Conservation (phyloP, 1,140 invertebrate species). For the Uloborus diversus region DNA sequence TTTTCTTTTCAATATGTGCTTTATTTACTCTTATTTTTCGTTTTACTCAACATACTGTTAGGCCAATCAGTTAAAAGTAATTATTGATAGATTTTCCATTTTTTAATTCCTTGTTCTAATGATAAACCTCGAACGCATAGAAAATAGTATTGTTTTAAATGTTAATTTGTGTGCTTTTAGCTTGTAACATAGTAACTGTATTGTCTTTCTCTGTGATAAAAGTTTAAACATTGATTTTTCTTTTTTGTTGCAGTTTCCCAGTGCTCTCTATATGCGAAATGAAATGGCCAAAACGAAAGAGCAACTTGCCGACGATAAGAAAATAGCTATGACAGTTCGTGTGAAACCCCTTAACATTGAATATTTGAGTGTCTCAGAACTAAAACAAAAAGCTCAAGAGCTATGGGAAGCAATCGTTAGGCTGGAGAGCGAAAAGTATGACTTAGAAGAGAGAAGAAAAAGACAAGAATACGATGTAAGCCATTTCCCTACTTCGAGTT, state of each 20-base stretch:
- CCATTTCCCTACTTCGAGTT: constrained; percentile 56
- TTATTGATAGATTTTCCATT: too few relatives aligned
- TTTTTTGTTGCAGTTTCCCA: constrained; percentile 71
- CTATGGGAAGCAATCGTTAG: constrained; percentile 95
- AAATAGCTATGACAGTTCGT: constrained; percentile 93
- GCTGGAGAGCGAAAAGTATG: constrained; percentile 99
- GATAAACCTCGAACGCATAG: too few relatives aligned
- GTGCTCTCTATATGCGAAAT: constrained; percentile 85
- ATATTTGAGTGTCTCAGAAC: constrained; percentile 75
- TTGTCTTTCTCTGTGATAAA: too few relatives aligned
- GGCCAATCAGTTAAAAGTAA: too few relatives aligned
- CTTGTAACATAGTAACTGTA: too few relatives aligned
- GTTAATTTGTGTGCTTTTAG: too few relatives aligned
- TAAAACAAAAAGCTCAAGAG: constrained; percentile 90
- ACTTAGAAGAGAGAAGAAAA: constrained; percentile 98
- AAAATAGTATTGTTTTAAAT: too few relatives aligned
- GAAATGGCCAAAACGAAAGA: constrained; percentile 99
- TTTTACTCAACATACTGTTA: too few relatives aligned
- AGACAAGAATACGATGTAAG: constrained; percentile 99
- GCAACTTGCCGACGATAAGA: constrained; percentile 98
- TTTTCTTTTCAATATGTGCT: not conserved
- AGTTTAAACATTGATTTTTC: too few relatives aligned
- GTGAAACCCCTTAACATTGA: constrained; percentile 92
- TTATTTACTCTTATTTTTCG: not conserved
- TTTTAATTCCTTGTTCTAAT: too few relatives aligned